phyloP scores from a whole-genome alignment of 2,113 vertebrate species.

The Platichthys stellatus region DNA sequence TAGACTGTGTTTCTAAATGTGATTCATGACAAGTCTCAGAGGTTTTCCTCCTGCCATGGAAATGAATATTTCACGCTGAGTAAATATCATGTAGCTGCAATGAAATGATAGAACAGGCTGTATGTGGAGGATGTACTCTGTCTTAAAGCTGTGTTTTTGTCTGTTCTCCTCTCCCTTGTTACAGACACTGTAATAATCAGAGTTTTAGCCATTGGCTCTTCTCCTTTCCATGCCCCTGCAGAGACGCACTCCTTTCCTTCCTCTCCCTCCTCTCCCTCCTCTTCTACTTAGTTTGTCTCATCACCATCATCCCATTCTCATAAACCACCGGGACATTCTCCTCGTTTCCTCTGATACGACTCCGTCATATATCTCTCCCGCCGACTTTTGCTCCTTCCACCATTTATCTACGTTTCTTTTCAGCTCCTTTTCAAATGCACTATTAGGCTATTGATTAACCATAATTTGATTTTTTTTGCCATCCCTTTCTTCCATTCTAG shows the following conservation, averaged over 20 bases:
- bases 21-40: not conserved
- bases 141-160: not conserved
- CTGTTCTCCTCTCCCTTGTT: not conserved
- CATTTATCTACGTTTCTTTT: slow-evolving; percentile 43
- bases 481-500: slow-evolving; percentile 5
- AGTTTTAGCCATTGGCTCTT: slow-evolving; percentile 5
- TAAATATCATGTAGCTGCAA: not conserved
- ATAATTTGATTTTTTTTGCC: slow-evolving; percentile 30
- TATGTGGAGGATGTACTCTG: not conserved
- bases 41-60: not conserved
- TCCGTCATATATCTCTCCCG: slow-evolving; percentile 4
- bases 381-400: not conserved
- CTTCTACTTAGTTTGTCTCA: slow-evolving; percentile 1
- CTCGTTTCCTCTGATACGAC: slow-evolving; percentile 13
- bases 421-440: slow-evolving; percentile 37
- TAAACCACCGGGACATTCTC: slow-evolving; percentile 11
- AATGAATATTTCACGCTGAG: not conserved
- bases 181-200: not conserved
- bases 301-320: slow-evolving; percentile 19
- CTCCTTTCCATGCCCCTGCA: slow-evolving; percentile 12
- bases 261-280: slow-evolving; percentile 7
- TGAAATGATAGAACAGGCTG: not conserved
- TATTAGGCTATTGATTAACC: slow-evolving; percentile 31
- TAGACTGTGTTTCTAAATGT: not conserved
- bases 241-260: slow-evolving; percentile 20